phyloP scores from a whole-genome alignment of 1,140 invertebrate species.

The Ephestia elutella region DNA sequence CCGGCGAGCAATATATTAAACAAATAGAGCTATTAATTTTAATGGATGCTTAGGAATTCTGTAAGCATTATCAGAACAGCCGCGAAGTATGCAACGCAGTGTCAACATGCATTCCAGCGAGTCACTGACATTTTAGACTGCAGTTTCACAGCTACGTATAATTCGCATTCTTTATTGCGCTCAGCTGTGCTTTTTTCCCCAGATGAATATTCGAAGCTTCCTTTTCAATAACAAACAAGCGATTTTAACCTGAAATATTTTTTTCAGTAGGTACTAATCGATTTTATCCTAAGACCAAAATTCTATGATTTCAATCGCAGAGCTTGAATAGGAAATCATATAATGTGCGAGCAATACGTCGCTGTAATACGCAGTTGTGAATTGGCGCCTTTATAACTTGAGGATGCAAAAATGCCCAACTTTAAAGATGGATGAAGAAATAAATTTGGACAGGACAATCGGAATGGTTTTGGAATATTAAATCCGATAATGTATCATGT shows the following conservation, averaged over 20 bases:
- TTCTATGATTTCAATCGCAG: too few relatives aligned
- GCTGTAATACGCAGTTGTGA: not conserved
- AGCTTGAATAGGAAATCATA: too few relatives aligned
- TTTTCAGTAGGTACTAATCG: too few relatives aligned
- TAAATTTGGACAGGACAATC: slow-evolving; percentile 3
- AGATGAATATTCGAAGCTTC: too few relatives aligned
- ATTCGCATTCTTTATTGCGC: not conserved
- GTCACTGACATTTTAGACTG: slow-evolving; percentile 21
- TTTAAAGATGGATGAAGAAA: slow-evolving; percentile 2
- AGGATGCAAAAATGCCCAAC: not conserved
- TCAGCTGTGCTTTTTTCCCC: too few relatives aligned
- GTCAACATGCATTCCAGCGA: slow-evolving; percentile 21
- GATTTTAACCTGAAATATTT: too few relatives aligned
- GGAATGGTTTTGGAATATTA: not conserved
- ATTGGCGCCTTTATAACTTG: not conserved
- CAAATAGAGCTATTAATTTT: slow-evolving; percentile 34
- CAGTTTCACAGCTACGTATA: not conserved
- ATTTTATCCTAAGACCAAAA: too few relatives aligned
- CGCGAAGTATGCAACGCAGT: slow-evolving; percentile 22
- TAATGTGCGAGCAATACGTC: too few relatives aligned
- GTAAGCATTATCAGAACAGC: slow-evolving; percentile 21
- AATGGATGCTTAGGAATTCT: slow-evolving; percentile 31
- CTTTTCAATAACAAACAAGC: too few relatives aligned
- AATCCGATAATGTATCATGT: not conserved
- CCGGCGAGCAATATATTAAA: slow-evolving; percentile 6